Base-by-base conservation (phyloP, 2,888 invertebrate species). In the Margaritifera margaritifera region DNA sequence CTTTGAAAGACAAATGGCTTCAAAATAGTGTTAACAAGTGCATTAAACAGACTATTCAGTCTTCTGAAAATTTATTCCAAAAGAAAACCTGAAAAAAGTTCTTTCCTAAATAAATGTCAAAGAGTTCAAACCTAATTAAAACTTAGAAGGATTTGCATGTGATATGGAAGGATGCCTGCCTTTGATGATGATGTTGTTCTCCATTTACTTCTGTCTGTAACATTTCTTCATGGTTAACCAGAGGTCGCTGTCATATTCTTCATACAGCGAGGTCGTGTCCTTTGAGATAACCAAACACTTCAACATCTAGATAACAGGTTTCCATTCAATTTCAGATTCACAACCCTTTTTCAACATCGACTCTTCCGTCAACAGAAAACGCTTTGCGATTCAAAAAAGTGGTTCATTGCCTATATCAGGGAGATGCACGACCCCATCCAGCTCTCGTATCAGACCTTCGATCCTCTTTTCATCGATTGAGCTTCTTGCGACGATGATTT, bases 221-320 rank as follows among this genome's bases (percentile, higher is more conserved):
- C 69, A 64, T 27, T 72, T 72, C 20, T 79, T 63, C 60, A 75
- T 64, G 52, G 69, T 70, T 22, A 76, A 69, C 80, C 80, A 80
- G 11, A 75, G 77, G 57, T 77, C 79, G 56, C 79, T 77, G 66
- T 75, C 74, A 62, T 79, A 77, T 56, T 80, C 78, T 58, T 80
- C 78, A 51, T 70, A 31, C 42, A 79, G 53, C 55, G 74, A 67
- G 4, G 53, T 57, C 59, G 70, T 72, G 61, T 80, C 76, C 5
- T 74, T 72, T 22, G 71, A 60, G 15, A 51, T 62, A 15, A 63
- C 62, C 22, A 24, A 62, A 20, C 22, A 64, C 25, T 51, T 65
- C 6, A 68, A 31, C 19, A 59, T 20, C 15, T 58, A 58, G 8
- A 52, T 53, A 19, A 68, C 51, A 4, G 50, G 4, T n/a, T 27